Base-by-base conservation (phyloP, 2,888 invertebrate genomes). In the Scaptomyza reducta region DNA sequence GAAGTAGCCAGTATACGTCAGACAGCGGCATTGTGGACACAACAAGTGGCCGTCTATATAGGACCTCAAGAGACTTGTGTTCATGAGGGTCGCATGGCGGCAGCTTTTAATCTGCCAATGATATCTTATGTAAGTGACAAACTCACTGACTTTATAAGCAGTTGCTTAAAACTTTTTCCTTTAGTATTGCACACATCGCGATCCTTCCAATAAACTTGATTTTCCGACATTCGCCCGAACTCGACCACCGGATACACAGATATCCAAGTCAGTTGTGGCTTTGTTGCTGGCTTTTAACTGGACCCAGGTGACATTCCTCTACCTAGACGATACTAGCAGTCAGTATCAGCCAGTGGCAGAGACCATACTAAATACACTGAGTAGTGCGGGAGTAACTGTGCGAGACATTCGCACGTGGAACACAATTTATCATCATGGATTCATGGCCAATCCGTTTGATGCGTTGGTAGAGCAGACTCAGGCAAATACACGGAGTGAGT, bases 91-190 rank as follows among this genome's bases (percentile, higher is more conserved):
- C 94, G 96, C 77, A 96, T 98, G 95, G 98, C 98, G 0, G 96
- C 97, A 1, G 96, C 97, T 42, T 97, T 98, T 92, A 97, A 98
- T 91, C 93, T 98, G 50, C 97, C 98, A 6, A 98, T 98, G 98
- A 96, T 98, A 89, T 98, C 98, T 77, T 98, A 98, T 90, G 98
- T 98, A 92, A 95, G 97, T 95, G 1, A 2, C 0, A 7, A 1
- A 1, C 10, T 27, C 11, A 5, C 6, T 3, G 14, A 1, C 11
- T 29, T 14, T 2, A 35, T 25, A 6, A 14, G 18, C 6, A n/a
- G 6, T 13, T 27, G 7, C 7, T 18, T 25, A 7, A 42, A 29
- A 10, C 2, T 18, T 3, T 13, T 46, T 22, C 7, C 27, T 3
- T 16, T 93, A 98, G 98, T 98, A 96, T 91, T 98, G 98, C 92